phyloP scores from a whole-genome alignment of 1,140 invertebrate species.

The Dreissena polymorpha region DNA sequence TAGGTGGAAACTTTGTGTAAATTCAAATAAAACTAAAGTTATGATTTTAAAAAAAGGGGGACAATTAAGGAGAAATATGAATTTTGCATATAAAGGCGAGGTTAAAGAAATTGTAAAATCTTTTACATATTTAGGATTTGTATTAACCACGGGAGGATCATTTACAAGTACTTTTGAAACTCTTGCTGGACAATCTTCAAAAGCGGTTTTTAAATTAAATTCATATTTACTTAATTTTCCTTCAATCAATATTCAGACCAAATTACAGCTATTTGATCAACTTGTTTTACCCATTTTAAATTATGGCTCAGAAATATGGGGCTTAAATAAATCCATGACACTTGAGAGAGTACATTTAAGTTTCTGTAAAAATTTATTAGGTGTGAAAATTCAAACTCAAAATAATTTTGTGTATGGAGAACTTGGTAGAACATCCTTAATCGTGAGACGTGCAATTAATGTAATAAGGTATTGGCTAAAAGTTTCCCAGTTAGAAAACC shows the following conservation, averaged over 20 bases:
- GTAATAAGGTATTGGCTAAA: too few species aligned
- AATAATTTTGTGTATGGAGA: too few species aligned
- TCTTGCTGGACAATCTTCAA: not conserved
- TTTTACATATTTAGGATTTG: conserved; percentile 6
- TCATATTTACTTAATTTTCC: conserved; percentile 24
- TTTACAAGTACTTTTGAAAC: conserved; percentile 1
- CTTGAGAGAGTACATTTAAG: too few species aligned
- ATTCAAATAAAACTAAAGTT: conserved; percentile 17
- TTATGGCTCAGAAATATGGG: conserved; percentile 26
- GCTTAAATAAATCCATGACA: not conserved
- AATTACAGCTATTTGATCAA: conserved; percentile 25
- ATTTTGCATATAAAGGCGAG: not conserved
- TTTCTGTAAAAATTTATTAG: too few species aligned
- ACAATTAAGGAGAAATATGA: conserved; percentile 6
- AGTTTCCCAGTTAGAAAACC: too few species aligned
- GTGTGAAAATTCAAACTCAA: too few species aligned
- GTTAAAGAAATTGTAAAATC: conserved; percentile 18
- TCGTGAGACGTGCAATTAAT: too few species aligned
- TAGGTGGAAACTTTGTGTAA: conserved; percentile 21
- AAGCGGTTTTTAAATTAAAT: conserved; percentile 29
- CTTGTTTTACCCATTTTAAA: conserved; percentile 6
- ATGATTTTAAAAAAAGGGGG: conserved; percentile 19
- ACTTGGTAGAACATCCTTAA: too few species aligned
- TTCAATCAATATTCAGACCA: not conserved
- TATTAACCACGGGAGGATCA: conserved; percentile 9